Conservation (phyloP, 2,113 vertebrate species). For the Grammomys dolichurus region DNA sequence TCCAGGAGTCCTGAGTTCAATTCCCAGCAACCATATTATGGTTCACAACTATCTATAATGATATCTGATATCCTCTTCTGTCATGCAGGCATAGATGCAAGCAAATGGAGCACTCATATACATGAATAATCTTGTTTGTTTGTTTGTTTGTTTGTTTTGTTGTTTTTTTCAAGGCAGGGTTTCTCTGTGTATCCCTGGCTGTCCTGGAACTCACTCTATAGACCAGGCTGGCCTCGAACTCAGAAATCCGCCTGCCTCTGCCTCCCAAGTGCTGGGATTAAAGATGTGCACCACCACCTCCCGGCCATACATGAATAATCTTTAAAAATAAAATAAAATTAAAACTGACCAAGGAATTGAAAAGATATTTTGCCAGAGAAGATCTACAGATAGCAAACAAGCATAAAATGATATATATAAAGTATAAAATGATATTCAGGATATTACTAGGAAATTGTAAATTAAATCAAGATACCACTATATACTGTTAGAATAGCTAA, state of each 20-base stretch:
- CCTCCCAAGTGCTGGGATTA: too few species aligned
- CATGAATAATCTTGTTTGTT: neutral
- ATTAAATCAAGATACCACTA: neutral
- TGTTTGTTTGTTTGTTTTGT: too few species aligned
- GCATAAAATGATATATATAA: neutral
- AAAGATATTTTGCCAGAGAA: neutral
- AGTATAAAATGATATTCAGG: neutral
- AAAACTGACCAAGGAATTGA: neutral
- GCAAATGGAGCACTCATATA: neutral
- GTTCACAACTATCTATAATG: neutral
- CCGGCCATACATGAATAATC: neutral
- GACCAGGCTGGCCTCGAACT: too few species aligned
- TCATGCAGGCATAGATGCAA: neutral
- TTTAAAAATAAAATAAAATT: neutral
- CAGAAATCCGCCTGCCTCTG: too few species aligned
- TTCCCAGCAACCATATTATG: neutral
- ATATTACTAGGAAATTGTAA: neutral
- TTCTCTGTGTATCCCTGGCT: too few species aligned
- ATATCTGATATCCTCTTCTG: neutral
- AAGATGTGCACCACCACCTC: too few species aligned
- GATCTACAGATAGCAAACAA: neutral
- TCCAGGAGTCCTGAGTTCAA: neutral
- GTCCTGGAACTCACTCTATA: too few species aligned
- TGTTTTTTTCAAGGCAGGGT: too few species aligned
- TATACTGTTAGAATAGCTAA: conserved; percentile 23